Base-by-base conservation (phyloP, 2,113 vertebrate genomes). In the Australoheros scitulus region DNA sequence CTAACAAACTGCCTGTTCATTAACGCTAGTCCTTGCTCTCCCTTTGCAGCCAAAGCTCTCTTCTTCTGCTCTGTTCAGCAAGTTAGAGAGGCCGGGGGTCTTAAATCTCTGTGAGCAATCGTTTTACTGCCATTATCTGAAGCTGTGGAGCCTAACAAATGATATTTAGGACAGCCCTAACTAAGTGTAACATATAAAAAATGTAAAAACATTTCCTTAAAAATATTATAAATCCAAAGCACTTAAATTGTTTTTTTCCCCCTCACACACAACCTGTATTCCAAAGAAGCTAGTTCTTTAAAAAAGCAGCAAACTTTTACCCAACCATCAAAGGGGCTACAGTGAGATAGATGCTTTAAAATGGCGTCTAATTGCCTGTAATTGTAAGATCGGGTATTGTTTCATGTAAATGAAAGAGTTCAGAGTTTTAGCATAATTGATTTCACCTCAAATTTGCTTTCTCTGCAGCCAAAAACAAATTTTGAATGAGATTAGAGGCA, bases 391-490 rank as follows among this genome's bases (percentile, higher is more conserved):
- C 29, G 65, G 65, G 52, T 72, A 72, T 72, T 20, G 29, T 72
- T 20, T 72, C 10, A 8, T 32, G 26, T 24, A 70, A 70, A 11
- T 68, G 41, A 68, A 50, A 29, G 64, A 50, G 26, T 68, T 68
- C 22, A 68, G 5, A 68, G 22, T 50, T 68, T 70, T 70, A 50
- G 11, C 29, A 70, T 32, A 32, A 52, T 72, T 32, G 17, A 72
- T 26, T 72, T 72, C 17, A 13, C 6, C 43, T 72, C 43, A 72
- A 72, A 50, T 72, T 7, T 52, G 13, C 24, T 72, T 52, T 72
- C 50, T 38, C 26, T 32, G 43, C 20, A 0, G 2, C 0, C 0
- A 0, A 50, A 72, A 72, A 8, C 6, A 32, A 43, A 72, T 52
- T 72, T 52, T 72, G 50, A 72, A 52, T 14, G 65, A 3, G 6